Conservation (phyloP, 2,888 invertebrate species). For the Apeira syringaria region DNA sequence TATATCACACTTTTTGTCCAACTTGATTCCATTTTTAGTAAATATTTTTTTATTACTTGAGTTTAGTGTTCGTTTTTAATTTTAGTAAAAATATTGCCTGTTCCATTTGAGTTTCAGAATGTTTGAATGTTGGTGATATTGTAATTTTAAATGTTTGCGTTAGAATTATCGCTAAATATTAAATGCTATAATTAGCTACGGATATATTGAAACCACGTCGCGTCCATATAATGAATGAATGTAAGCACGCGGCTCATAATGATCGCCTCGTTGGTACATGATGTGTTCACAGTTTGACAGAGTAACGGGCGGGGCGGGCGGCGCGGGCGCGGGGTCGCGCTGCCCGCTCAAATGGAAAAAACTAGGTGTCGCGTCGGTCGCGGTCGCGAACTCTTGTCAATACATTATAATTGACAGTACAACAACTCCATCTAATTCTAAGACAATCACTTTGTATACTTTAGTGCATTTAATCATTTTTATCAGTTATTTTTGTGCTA, state of each 20-base stretch:
- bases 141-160: no score
- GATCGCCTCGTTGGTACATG: slow-evolving; percentile 22
- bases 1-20: no score
- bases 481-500: slow-evolving; percentile 34
- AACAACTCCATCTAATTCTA: slow-evolving; percentile 47
- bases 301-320: no score
- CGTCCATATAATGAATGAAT: background rate
- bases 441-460: slow-evolving; percentile 43
- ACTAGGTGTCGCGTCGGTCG: slow-evolving; percentile 45
- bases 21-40: no score
- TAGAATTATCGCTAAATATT: no score
- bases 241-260: slow-evolving; percentile 10
- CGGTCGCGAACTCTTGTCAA: slow-evolving; percentile 51
- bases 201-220: background rate
- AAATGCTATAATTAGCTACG: no score
- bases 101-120: no score
- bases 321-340: slow-evolving; percentile 48
- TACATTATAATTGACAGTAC: slow-evolving; percentile 57
- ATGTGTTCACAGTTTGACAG: slow-evolving; percentile 37
- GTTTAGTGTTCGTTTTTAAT: no score
- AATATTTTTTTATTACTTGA: no score
- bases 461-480: slow-evolving; percentile 41
- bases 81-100: no score
- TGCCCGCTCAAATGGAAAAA: slow-evolving; percentile 60
- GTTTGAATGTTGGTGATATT: no score